phyloP scores from a whole-genome alignment of 2,888 invertebrate species.

The Bedellia somnulentella region DNA sequence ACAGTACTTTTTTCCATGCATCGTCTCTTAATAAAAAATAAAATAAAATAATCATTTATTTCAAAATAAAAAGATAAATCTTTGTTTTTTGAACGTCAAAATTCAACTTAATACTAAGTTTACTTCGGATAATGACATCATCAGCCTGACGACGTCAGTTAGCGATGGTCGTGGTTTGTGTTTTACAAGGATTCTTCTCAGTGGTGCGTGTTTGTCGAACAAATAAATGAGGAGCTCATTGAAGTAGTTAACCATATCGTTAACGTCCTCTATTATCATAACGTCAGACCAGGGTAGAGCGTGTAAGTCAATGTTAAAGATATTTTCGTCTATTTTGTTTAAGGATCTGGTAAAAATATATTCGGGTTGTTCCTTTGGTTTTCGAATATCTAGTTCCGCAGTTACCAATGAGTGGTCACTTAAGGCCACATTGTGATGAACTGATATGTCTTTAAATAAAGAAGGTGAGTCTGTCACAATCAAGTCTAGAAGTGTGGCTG shows the following conservation, averaged over 20 bases:
- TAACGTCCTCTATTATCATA: neutral
- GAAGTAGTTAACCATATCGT: neutral
- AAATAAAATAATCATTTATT: too few species aligned
- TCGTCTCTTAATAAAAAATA: too few species aligned
- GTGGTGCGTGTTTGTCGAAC: neutral
- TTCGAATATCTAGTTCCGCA: neutral
- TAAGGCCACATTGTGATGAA: neutral
- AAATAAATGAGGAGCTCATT: neutral
- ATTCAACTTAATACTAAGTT: too few species aligned
- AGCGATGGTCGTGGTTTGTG: neutral
- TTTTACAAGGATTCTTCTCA: neutral
- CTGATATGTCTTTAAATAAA: neutral
- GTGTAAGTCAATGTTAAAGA: neutral
- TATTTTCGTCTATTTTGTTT: neutral
- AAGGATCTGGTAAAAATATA: neutral
- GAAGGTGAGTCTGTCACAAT: neutral
- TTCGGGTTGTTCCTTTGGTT: neutral
- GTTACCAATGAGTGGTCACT: neutral
- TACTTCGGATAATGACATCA: too few species aligned
- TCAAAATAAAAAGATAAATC: too few species aligned
- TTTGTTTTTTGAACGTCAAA: too few species aligned
- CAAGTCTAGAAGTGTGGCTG: conserved; percentile 1
- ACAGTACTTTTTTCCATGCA: neutral
- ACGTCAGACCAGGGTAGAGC: neutral
- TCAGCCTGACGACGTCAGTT: neutral